Base-by-base conservation (phyloP, 2,888 invertebrate genomes). In the Brachylomia viminalis region DNA sequence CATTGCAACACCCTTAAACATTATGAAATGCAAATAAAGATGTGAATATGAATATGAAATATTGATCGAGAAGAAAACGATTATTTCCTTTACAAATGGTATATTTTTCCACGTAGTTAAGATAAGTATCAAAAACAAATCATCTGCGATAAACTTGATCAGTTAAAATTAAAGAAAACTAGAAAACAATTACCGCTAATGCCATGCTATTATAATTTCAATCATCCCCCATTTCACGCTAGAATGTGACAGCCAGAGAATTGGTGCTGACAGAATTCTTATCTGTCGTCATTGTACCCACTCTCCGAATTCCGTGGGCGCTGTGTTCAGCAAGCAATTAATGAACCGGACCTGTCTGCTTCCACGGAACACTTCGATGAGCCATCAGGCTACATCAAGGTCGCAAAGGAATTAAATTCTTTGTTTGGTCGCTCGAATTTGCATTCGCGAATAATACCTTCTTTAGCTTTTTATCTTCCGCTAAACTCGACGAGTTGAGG, bases 341-440 rank as follows among this genome's bases (percentile, higher is more conserved):
- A 79, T 76, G 81, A 81, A 80, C 85, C 88, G 87, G 87, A 85
- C 79, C 80, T 81, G 79, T 81, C 77, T 74, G 58, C 61, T 76
- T 77, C 72, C 17, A 66, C 61, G 54, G 65, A 79, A 77, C 52
- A 76, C 74, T 74, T 85, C 59, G 77, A 88, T 85, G 81, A 87
- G 75, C 85, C 79, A 85, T 88, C 80, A 80, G 42, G 27, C 82
- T 58, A 62, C 62, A 79, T 75, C 78, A 88, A 87, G 87, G 87
- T 72, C 77, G 52, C 27, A 67, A 38, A 73, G 75, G 77, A 78
- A 86, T 79, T 77, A 64, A 84, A 83, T 61, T 77, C 85, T 85
- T 88, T 87, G 88, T 88, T 86, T 80, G 83, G 75, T 85, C 67
- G 54, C 69, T 77, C n/a, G 1, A 77, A 88, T 88, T 87, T 83